Base-by-base conservation (phyloP, 2,888 invertebrate species). In the Alloplasta piceator region DNA sequence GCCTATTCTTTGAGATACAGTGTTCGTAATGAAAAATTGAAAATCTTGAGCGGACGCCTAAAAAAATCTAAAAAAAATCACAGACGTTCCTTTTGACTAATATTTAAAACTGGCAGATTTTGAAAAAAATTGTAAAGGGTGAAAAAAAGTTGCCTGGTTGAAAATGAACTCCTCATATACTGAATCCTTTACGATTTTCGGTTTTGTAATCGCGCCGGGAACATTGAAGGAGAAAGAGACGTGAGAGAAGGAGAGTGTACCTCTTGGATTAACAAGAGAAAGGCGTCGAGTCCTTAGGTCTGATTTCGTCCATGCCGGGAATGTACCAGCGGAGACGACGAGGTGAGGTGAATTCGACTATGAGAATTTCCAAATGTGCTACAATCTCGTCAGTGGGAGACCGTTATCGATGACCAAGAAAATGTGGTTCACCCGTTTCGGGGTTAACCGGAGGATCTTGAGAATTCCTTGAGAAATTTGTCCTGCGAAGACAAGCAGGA, bases 241-340 rank as follows among this genome's bases (percentile, higher is more conserved):
- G n/a, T n/a, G n/a, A n/a, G n/a, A n/a, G n/a, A 6, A 39, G 39
- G 16, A 5, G 43, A 52, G 43, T 43, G 38, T 26, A 26, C 26
- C 26, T 66, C 66, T 67, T 74, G 74, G 68, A 26, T 73, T 60
- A 73, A 81, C 80, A 81, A 77, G 80, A 56, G 38, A 82, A 82
- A 74, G 81, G 81, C 78, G 78, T 39, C 14, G 46, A 38, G 10
- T 43, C 43, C 63, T 64, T 46, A 5, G 73, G 14, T 73, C 55
- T 10, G 50, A 12, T 5, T 12, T 50, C 5, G 50, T 50, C 50
- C n/a, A 5, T 10, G 48, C 26, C 26, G 26, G 26, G 41, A 67
- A 66, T 36, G 7, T 14, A 73, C 63, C 26, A 26, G 60, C 60
- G 68, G 68, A 50, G 46, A 67, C 50, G 38, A 16, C 52, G n/a